These are phyloP conservation scores for Mus spicilegus DNA, from an alignment of 2,113 vertebrate genomes.

Conservation along the genomic window DNA sequence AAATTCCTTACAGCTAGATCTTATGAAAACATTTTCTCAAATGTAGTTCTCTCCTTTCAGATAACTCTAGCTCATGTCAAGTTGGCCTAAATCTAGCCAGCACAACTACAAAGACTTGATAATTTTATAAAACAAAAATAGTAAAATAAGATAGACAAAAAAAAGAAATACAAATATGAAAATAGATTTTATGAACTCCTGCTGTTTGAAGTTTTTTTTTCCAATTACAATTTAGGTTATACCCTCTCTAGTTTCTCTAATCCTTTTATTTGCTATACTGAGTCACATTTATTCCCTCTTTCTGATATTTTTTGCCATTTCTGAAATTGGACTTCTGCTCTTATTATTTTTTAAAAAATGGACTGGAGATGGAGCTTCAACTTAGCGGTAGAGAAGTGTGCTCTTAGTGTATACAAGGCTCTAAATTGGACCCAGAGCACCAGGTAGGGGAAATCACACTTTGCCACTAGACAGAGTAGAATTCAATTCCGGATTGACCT, in stretches of 20 bases:
- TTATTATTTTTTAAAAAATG: not conserved
- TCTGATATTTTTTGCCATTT: not conserved
- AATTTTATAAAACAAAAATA: constrained; percentile 35
- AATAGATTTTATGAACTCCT: constrained; percentile 17
- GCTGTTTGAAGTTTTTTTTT: not conserved
- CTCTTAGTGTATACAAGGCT: not conserved
- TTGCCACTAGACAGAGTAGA: not conserved
- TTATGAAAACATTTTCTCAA: not conserved
- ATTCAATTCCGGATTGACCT: not conserved
- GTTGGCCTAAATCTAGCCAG: not conserved
- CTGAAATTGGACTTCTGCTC: constrained; percentile 13
- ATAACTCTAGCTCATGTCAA: not conserved
- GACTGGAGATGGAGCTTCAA: not conserved
- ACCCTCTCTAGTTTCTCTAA: not conserved
- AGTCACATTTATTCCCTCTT: not conserved
- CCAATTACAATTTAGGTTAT: constrained; percentile 13
- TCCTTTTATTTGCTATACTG: not conserved
- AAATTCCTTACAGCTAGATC: not conserved
- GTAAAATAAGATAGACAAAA: constrained; percentile 1
- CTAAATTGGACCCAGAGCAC: not conserved
- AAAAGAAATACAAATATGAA: constrained; percentile 17
- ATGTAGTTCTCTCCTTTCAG: not conserved
- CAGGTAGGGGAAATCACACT: not conserved
- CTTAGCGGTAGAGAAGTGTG: not conserved
- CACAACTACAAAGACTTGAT: not conserved